Evolutionary conservation across 2,797 vertebrate species (phyloP).

Genomic region (Lophius americanus): DNA sequence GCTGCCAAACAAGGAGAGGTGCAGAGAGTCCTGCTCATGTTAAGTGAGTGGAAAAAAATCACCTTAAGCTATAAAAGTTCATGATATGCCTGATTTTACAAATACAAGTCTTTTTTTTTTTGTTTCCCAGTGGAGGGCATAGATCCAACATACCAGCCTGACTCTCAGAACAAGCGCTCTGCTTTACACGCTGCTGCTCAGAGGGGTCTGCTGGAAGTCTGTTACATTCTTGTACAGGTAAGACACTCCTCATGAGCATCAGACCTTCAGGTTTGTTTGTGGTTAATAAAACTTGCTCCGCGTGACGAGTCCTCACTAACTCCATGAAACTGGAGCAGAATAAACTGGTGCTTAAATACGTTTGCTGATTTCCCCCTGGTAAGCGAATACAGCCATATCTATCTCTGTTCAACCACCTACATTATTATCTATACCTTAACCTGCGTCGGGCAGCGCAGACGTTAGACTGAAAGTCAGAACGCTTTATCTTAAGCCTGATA

Average conservation of each 20-base stretch:
- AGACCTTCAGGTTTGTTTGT: neutral
- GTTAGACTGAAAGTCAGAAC: too few relatives aligned
- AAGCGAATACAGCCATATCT: too few relatives aligned
- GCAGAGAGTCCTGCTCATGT: conserved; percentile 93
- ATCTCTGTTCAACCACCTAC: too few relatives aligned
- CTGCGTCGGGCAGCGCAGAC: too few relatives aligned
- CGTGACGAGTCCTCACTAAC: neutral
- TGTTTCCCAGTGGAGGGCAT: conserved; percentile 88
- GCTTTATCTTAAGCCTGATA: too few relatives aligned
- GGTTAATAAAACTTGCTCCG: neutral
- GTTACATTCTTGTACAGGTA: conserved; percentile 92
- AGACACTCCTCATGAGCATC: neutral
- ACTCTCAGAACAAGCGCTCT: conserved; percentile 90
- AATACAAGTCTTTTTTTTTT: too few relatives aligned
- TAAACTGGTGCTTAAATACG: too few relatives aligned
- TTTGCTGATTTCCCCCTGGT: neutral
- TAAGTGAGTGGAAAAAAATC: conserved; percentile 81
- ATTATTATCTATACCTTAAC: too few relatives aligned
- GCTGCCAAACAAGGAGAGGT: conserved; percentile 92
- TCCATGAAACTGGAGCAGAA: neutral
- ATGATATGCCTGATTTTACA: neutral
- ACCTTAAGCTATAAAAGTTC: neutral
- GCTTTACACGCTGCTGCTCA: conserved; percentile 91
- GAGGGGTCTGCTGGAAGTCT: conserved; percentile 89
- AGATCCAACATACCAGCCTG: conserved; percentile 90